Conservation (phyloP, 2,113 vertebrate species). For the Atlantisia rogersi region DNA sequence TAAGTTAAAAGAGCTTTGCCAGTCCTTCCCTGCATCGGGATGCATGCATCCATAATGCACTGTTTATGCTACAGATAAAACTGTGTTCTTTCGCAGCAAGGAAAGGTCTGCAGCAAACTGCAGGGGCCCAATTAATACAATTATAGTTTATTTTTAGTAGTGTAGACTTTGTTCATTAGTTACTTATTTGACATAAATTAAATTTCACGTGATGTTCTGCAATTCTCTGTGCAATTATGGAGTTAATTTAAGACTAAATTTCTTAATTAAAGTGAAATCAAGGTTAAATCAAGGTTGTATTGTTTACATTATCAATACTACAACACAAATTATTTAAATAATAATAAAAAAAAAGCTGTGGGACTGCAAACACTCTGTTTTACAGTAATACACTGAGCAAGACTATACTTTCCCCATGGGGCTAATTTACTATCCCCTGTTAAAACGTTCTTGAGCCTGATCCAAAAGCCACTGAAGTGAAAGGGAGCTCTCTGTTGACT, state of each 20-base stretch:
- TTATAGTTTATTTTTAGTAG: slow-evolving; percentile 71
- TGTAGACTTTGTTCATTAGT: slow-evolving; percentile 69
- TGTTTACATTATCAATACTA: slow-evolving; percentile 22
- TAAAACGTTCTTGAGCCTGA: slow-evolving; percentile 61
- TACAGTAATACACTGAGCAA: slow-evolving; percentile 6
- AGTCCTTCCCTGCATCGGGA: neutral
- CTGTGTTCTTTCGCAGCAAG: slow-evolving; percentile 52
- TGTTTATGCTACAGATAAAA: slow-evolving; percentile 20
- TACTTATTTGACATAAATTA: slow-evolving; percentile 71
- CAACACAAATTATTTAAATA: slow-evolving; percentile 23
- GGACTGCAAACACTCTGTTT: slow-evolving; percentile 12
- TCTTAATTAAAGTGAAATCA: slow-evolving; percentile 62
- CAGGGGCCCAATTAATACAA: slow-evolving; percentile 71
- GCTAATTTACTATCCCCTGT: slow-evolving; percentile 58
- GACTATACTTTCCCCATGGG: slow-evolving; percentile 43
- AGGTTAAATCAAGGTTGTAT: slow-evolving; percentile 38
- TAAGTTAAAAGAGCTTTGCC: neutral
- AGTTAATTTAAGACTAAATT: slow-evolving; percentile 57
- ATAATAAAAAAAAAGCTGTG: neutral
- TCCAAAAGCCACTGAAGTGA: slow-evolving; percentile 64
- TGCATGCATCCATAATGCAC: slow-evolving; percentile 7
- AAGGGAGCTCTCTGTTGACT: slow-evolving; percentile 55
- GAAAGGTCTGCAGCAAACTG: slow-evolving; percentile 66
- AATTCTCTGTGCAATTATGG: slow-evolving; percentile 58
- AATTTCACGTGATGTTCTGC: slow-evolving; percentile 63